These are phyloP conservation scores for Tupaia chinensis DNA, from an alignment of 2,113 vertebrate genomes.

Conservation along the genomic window DNA sequence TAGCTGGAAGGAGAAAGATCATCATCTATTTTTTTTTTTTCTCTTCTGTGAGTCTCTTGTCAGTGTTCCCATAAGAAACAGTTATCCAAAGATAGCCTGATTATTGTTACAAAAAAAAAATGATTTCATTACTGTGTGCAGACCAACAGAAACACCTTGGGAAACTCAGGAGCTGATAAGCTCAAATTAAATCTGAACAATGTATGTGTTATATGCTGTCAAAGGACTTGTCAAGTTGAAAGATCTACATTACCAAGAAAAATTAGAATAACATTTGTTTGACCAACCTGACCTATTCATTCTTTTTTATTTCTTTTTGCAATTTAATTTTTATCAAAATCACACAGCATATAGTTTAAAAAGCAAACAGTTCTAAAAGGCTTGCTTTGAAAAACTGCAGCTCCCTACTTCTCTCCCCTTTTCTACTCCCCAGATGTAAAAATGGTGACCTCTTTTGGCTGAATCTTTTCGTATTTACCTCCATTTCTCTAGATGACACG, in stretches of 20 bases:
- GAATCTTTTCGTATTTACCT: background rate
- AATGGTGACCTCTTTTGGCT: background rate
- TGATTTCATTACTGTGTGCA: background rate
- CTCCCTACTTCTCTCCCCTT: background rate
- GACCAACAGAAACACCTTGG: slow-evolving; percentile 16
- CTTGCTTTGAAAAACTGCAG: background rate
- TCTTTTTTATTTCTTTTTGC: background rate
- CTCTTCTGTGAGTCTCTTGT: background rate
- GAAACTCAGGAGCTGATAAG: background rate
- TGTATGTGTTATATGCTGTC: background rate
- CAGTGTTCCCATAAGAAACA: background rate
- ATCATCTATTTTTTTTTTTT: background rate
- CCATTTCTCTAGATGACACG: background rate
- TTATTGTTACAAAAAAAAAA: background rate
- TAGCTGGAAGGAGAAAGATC: background rate
- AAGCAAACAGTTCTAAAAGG: background rate
- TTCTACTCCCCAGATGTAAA: background rate
- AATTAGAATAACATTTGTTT: background rate
- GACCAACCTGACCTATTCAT: background rate
- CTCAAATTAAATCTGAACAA: slow-evolving; percentile 13
- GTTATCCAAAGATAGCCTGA: background rate
- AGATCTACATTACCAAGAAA: background rate
- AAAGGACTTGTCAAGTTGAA: background rate
- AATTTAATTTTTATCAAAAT: slow-evolving; percentile 39
- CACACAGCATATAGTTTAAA: background rate